Percentiles rank a stretch among this genome's conserved stretches.
Conservation (phyloP, 2,797 vertebrate species). For the Martes flavigula region DNA sequence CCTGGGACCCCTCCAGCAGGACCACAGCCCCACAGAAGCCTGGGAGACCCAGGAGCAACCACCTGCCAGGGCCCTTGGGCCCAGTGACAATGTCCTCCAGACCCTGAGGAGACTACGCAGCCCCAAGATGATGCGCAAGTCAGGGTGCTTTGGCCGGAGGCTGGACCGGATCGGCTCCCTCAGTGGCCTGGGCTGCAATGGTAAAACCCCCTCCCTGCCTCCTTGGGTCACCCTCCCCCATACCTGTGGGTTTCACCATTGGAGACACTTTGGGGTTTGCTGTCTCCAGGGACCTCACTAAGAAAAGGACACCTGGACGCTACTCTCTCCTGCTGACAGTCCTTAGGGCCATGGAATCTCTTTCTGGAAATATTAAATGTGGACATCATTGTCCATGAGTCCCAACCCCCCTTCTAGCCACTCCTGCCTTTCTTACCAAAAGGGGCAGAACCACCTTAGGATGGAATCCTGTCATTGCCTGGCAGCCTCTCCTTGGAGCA, state of each 20-base stretch:
- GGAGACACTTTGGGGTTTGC: not conserved
- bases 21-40: not conserved
- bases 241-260: fast-evolving
- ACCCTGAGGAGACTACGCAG: slow-evolving; percentile 59
- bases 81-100: slow-evolving; percentile 57
- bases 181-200: slow-evolving; percentile 88
- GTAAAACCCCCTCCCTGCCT: slow-evolving; percentile 71
- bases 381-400: not conserved
- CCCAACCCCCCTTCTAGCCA: not conserved
- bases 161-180: slow-evolving; percentile 92
- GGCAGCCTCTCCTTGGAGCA: not conserved
- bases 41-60: not conserved
- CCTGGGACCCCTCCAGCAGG: slow-evolving; percentile 31
- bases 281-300: not conserved
- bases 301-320: not conserved
- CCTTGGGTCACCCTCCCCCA: not conserved
- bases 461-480: not conserved
- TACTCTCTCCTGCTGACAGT: not conserved
- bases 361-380: not conserved
- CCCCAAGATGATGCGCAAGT: slow-evolving; percentile 72
- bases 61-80: not conserved
- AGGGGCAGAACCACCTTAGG: not conserved
- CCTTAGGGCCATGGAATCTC: not conserved
- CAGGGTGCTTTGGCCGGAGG: slow-evolving; percentile 90
- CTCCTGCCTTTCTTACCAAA: not conserved